Conservation (phyloP, 2,113 vertebrate genomes). For the Ctenomys sociabilis region DNA sequence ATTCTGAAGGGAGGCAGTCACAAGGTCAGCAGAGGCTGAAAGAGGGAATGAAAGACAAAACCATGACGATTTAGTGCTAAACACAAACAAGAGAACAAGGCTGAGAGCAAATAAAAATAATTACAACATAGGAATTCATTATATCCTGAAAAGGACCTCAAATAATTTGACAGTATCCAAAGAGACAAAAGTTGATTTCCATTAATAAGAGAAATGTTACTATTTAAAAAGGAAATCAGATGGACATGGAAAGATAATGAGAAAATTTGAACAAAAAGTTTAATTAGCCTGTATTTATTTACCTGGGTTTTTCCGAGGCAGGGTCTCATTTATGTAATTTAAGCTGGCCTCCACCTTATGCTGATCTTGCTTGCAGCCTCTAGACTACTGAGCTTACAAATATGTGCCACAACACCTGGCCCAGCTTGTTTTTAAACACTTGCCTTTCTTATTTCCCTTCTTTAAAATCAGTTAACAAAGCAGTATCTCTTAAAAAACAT, state of each 20-base stretch:
- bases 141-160: not conserved
- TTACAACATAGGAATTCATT: not conserved
- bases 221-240: slow-evolving; percentile 5
- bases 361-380: not conserved
- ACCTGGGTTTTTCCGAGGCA: not conserved
- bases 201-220: not conserved
- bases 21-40: not conserved
- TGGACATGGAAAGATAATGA: not conserved
- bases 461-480: slow-evolving; percentile 29
- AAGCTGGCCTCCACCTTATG: not conserved
- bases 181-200: not conserved
- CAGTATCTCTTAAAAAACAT: not conserved
- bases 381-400: not conserved
- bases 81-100: not conserved
- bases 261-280: not conserved
- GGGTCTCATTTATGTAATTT: not conserved
- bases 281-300: not conserved
- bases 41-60: not conserved
- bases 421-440: not conserved
- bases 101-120: not conserved
- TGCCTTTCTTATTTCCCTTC: not conserved
- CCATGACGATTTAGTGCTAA: not conserved
- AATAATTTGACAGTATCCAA: not conserved
- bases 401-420: not conserved
- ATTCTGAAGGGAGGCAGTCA: not conserved